Base-by-base conservation (phyloP, 2,797 vertebrate genomes). In the Schizothorax lantsangensis region DNA sequence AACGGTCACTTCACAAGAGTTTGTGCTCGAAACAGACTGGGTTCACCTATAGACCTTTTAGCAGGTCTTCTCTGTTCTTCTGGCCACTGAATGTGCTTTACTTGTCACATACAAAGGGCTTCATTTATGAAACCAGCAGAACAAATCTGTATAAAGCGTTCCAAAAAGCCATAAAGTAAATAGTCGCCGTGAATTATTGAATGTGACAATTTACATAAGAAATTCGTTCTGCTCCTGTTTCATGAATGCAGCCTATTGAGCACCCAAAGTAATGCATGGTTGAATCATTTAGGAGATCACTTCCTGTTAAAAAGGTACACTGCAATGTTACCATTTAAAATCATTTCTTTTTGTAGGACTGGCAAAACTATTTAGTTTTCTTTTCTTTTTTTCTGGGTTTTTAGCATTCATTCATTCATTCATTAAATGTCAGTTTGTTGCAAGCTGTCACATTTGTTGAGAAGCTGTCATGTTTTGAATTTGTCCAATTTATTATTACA, bases 51-150 rank as follows among this genome's bases (percentile, higher is more conserved):
- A 30, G n/a, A 57, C 40, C 2, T 30, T 45, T 38, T 2, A 33
- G 36, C 36, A 40, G 17, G 45, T 74, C 40, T 59, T 26, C n/a
- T 68, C 1, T 23, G 52, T 30, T 62, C n/a, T 45, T 45, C 52
- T 33, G 9, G 26, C 36, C 15, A 21, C 57, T 45, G 57, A 64
- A 79, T 62, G 78, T 26, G 4, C 78, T 43, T 5, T 45, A 21
- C 57, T 79, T 1, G 2, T n/a, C 57, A 64, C 14, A 73, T 83
- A 52, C 79, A 82, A 73, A 74, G 52, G 1, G 15, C 26, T 59
- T 40, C 6, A 36, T 75, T 84, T 23, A 84, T 62, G 19, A 54
- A 77, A 75, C 30, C 10, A 74, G 82, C 26, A 11, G 26, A 75
- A 62, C 71, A 23, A 33, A 84, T 74, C n/a, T 62, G 40, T 83